phyloP scores from a whole-genome alignment of 2,888 invertebrate species.

The Melieria crassipennis region DNA sequence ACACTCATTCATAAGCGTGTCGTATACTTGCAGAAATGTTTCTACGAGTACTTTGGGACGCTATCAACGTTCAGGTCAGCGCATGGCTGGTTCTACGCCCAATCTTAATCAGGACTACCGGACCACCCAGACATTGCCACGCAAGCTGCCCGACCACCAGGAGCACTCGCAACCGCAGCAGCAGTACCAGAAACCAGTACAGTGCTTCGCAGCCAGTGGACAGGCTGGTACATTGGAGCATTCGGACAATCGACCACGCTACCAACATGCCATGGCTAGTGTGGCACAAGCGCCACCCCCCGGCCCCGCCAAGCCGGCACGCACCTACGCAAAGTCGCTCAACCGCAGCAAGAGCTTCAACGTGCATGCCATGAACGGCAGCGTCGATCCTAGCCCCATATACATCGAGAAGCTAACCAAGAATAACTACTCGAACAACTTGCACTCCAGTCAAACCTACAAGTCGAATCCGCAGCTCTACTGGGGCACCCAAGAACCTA shows the following conservation, averaged over 20 bases:
- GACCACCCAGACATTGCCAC: conserved; percentile 80
- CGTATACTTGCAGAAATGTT: conserved; percentile 44
- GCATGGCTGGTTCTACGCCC: conserved; percentile 72
- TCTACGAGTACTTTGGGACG: conserved; percentile 78
- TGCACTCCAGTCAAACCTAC: conserved; percentile 68
- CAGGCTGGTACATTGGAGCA: conserved; percentile 41
- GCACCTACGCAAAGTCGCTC: conserved; percentile 77
- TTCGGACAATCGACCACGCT: conserved; percentile 50
- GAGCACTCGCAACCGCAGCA: conserved; percentile 33
- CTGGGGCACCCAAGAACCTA: conserved; percentile 49
- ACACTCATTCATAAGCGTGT: neutral
- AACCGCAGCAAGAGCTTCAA: conserved; percentile 88
- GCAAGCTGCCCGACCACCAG: conserved; percentile 67
- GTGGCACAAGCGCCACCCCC: conserved; percentile 37
- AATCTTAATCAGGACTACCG: conserved; percentile 66
- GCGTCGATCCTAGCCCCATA: conserved; percentile 67
- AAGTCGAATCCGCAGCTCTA: conserved; percentile 83
- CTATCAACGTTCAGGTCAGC: conserved; percentile 83
- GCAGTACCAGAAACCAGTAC: conserved; percentile 42
- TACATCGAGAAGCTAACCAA: conserved; percentile 62
- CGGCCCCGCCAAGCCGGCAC: conserved; percentile 81
- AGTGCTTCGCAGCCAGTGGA: conserved; percentile 62
- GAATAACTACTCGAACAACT: conserved; percentile 55
- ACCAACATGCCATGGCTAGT: conserved; percentile 51
- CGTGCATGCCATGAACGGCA: conserved; percentile 73